Conservation (phyloP, 2,797 vertebrate species). For the Mycteria americana region DNA sequence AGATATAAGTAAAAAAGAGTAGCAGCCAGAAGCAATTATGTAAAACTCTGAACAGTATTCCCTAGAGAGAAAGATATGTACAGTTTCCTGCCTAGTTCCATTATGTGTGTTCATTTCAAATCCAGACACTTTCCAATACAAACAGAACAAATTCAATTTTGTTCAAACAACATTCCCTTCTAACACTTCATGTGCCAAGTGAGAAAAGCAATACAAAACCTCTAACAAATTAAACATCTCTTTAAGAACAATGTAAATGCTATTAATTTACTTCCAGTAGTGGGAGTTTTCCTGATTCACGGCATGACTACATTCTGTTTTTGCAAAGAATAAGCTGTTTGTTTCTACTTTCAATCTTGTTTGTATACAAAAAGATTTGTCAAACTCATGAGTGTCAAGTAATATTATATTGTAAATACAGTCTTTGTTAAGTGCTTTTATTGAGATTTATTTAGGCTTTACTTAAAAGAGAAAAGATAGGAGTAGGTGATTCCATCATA, state of each 20-base stretch:
- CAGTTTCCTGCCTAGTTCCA: slow-evolving; percentile 44
- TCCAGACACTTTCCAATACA: slow-evolving; percentile 8
- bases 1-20: slow-evolving; percentile 23
- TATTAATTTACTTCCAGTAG: neutral
- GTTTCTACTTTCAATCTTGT: neutral
- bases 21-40: slow-evolving; percentile 40
- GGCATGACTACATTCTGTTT: neutral
- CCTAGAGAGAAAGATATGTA: neutral
- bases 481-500: neutral
- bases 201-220: neutral
- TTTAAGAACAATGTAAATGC: slow-evolving; percentile 10
- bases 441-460: neutral
- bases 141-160: slow-evolving; percentile 40
- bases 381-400: neutral
- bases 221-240: slow-evolving; percentile 9
- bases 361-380: neutral
- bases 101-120: slow-evolving; percentile 39
- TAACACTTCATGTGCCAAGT: neutral
- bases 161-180: neutral
- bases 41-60: slow-evolving; percentile 12
- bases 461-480: neutral
- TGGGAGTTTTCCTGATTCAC: neutral
- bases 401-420: neutral
- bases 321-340: neutral
- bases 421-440: neutral